Conservation (phyloP, 2,888 invertebrate genomes). For the Lepidochrysops patricia region DNA sequence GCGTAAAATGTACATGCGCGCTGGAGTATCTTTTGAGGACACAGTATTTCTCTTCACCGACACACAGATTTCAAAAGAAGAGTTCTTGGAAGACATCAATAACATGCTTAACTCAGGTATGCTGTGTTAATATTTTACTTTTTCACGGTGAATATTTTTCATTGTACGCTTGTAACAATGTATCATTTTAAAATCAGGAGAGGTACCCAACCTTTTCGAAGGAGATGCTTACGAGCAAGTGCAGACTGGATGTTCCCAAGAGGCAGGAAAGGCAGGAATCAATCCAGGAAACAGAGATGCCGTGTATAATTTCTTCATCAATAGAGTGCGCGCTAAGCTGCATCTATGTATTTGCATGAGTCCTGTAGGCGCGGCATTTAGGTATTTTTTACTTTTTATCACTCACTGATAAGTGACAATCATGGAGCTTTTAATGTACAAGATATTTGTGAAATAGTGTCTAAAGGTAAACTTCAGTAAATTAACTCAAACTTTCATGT, state of each 20-base stretch:
- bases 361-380: conserved; percentile 90
- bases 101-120: conserved; percentile 91
- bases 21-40: conserved; percentile 82
- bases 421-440: too few relatives aligned
- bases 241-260: conserved; percentile 82
- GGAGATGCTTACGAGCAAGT: conserved; percentile 89
- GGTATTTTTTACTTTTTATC: conserved; percentile 50
- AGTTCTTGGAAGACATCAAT: conserved; percentile 93
- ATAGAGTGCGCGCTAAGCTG: conserved; percentile 85
- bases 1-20: conserved; percentile 83
- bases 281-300: conserved; percentile 81
- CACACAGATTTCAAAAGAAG: conserved; percentile 91
- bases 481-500: too few relatives aligned
- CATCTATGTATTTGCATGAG: conserved; percentile 94
- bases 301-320: conserved; percentile 90
- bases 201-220: conserved; percentile 93
- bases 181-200: conserved; percentile 65
- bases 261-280: conserved; percentile 81
- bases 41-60: conserved; percentile 92
- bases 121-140: not conserved
- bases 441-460: too few relatives aligned
- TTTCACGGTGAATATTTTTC: not conserved
- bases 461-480: too few relatives aligned
- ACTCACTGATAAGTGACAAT: too few relatives aligned
- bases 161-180: not conserved